Evolutionary conservation across 92 coral and sea anemone species (phyloP), one percentile per base, ranked within the genome.

Genomic region (Diadumene lineata): DNA sequence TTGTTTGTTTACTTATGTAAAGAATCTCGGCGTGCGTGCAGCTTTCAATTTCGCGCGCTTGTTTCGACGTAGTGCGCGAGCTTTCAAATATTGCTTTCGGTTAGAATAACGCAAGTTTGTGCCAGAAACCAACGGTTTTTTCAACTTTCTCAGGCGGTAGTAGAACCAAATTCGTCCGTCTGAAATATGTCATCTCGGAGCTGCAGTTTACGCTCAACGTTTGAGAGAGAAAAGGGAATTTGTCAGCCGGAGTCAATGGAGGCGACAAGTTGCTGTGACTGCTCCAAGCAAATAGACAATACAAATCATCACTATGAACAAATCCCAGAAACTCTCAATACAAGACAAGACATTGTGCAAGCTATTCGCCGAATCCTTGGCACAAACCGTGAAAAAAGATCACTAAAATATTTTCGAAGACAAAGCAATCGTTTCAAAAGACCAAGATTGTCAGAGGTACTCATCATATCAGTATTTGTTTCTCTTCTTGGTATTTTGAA

Each of bases 391-490:
- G 68, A 62, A 28, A 26, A 23, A 62, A 62, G 18, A 15, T 10
- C 68, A 28, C 31, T 62, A 38, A 28, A 31, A 30, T 62, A 62
- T 16, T 31, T 62, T 1, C 1, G 31, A 29, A 26, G 68, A 15
- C 68, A 62, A 62, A 62, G 68, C 38, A 62, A 62, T 62, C 68
- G 68, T 62, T 62, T 62, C n/a, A 62, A 62, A 29, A 62, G 68
- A 62, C n/a, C 68, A 1, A 62, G 31, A 62, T 19, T 62, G 6
- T 28, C 38, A 1, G 68, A 62, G 68, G 68, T 62, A 58, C 1
- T 7, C 3, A 58, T 25, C 3, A 22, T 58, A 26, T 7, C 3
- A n/a, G n/a, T 15, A 18, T 58, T 58, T 9, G 60, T 3, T 15
- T 53, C 19, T 21, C n/a, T 22, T 58, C 26, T 7, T 58, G 13